Evolutionary conservation across 2,797 vertebrate genomes (phyloP).

Genomic region (Lutjanus argentimaculatus): DNA sequence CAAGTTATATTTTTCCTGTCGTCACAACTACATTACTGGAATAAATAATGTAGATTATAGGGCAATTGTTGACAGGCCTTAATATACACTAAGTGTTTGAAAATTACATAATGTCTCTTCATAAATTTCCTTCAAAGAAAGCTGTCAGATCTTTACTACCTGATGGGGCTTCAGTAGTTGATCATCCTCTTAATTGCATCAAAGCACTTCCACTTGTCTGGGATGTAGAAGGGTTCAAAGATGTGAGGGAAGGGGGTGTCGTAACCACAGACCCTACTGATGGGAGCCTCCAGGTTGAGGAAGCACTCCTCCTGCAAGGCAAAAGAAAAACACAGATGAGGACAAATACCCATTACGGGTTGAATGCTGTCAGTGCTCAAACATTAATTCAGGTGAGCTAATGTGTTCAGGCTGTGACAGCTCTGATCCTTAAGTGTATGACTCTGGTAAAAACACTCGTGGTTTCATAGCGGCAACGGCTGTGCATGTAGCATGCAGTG

Average conservation of each 20-base stretch:
- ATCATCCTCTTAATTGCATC: constrained; percentile 97
- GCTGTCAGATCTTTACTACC: constrained; percentile 53
- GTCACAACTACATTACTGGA: constrained; percentile 19
- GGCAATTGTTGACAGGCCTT: constrained; percentile 16
- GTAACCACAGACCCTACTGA: constrained; percentile 96
- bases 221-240: constrained; percentile 99
- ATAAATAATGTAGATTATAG: constrained; percentile 45
- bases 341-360: background rate
- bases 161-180: constrained; percentile 89
- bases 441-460: no score
- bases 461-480: no score
- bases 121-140: constrained; percentile 24
- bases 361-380: constrained; percentile 11
- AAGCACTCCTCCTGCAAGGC: constrained; percentile 95
- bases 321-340: constrained; percentile 13
- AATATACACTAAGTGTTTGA: constrained; percentile 26
- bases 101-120: constrained; percentile 20
- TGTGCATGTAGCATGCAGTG: no score
- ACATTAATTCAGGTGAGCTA: constrained; percentile 15
- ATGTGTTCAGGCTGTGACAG: constrained; percentile 31
- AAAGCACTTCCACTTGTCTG: constrained; percentile 99
- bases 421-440: background rate
- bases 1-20: constrained; percentile 24
- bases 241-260: constrained; percentile 98
- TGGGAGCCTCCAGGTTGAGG: constrained; percentile 96